Evolutionary conservation across 53 echinoderm and acorn worm genomes (phyloP), one percentile per base, ranked within the genome.

Genomic region (Stichopus horrens): DNA sequence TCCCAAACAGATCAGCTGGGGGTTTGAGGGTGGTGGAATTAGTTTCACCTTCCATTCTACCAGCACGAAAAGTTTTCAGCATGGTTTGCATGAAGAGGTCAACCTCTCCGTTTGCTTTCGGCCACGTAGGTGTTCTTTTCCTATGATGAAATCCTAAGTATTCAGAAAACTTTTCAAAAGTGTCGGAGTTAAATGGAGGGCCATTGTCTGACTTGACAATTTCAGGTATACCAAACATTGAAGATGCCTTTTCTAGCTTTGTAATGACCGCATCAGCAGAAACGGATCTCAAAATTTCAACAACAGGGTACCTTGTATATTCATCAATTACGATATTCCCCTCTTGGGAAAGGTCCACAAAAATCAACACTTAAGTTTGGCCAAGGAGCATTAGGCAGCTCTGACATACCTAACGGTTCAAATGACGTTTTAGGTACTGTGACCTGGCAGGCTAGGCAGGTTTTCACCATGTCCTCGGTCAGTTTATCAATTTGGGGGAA

Each of bases 201-300:
- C 53, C 79, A 79, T 79, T 79, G 79, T 79, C 93, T 3, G 88
- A 80, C 68, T 90, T 86, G 37, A 95, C 88, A 5, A 90, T 76
- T 54, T 89, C 22, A 7, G 95, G 95, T 8, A 93, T 78, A 9
- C 93, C 95, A 68, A 88, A 94, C 51, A 88, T 83, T 5, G 96
- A 75, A 73, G 92, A 96, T 8, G 93, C 75, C 88, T 74, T 92
- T 51, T 93, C 93, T 4, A 91, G 89, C 54, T 89, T 93, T 4
- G 93, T 90, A 79, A 93, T 90, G n/a, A 73, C 74, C 20, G 84
- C 86, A 7, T 53, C 19, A 23, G 93, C 93, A 22, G 93, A 91
- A 7, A 90, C 88, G 18, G 86, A 89, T 77, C 63, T 74, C 13
- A 89, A 68, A 54, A 91, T 89, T n/a, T 93, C 91, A 5, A 91